Percentiles rank a stretch among this genome's conserved stretches.
Evolutionary conservation across 2,113 vertebrate genomes (phyloP).

Genomic region (Jaculus jaculus): DNA sequence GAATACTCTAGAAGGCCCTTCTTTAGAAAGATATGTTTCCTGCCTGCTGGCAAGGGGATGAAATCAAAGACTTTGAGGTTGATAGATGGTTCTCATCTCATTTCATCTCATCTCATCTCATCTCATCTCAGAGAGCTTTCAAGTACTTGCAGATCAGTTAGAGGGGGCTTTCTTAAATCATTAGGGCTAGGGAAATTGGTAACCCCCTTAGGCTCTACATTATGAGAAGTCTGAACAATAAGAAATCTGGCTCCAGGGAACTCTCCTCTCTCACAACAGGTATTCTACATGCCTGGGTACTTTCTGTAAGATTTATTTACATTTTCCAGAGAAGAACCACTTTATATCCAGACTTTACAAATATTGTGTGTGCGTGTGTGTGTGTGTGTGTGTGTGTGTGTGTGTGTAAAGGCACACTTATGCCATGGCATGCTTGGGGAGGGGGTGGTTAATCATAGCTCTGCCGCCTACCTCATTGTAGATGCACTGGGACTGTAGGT

Average conservation of each 20-base stretch:
- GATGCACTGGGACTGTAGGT: no score
- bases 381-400: no score
- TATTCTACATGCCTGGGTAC: fast-evolving
- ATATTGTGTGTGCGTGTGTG: no score
- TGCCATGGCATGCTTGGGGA: no score
- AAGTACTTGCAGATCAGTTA: background rate
- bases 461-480: no score
- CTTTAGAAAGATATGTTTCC: background rate
- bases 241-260: background rate
- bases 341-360: background rate
- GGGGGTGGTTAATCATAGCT: no score
- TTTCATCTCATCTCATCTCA: no score
- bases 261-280: background rate
- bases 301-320: background rate
- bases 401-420: no score
- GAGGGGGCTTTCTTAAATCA: conserved; percentile 16
- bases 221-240: background rate
- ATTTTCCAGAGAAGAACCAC: background rate
- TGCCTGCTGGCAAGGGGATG: conserved; percentile 50
- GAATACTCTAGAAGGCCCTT: background rate
- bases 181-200: conserved; percentile 13
- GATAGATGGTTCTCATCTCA: conserved; percentile 35
- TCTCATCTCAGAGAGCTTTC: conserved; percentile 52
- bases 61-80: conserved; percentile 37
- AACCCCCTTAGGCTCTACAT: background rate